Conservation (phyloP, 2,113 vertebrate species). For the Urocynchramus pylzowi region DNA sequence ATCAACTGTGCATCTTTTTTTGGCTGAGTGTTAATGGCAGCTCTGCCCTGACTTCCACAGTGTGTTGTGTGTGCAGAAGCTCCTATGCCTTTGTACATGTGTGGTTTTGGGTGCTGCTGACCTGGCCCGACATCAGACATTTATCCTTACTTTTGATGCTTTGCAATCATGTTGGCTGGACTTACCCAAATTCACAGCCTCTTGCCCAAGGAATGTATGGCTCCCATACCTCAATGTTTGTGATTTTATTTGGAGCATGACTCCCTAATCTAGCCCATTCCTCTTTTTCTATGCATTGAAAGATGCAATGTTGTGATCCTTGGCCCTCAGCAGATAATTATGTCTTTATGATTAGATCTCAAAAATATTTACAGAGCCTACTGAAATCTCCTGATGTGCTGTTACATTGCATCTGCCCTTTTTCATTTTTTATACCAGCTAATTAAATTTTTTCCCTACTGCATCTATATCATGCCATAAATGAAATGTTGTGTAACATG, state of each 20-base stretch:
- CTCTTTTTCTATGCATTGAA: background rate
- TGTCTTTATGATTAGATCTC: background rate
- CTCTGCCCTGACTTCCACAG: background rate
- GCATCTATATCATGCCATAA: background rate
- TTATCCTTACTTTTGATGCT: background rate
- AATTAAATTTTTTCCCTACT: background rate
- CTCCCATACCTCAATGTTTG: background rate
- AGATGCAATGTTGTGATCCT: background rate
- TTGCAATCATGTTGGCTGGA: background rate
- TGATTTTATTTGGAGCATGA: background rate
- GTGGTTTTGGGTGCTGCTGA: background rate
- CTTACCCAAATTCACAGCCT: background rate
- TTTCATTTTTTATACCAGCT: background rate
- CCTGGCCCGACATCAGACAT: background rate
- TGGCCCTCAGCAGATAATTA: background rate
- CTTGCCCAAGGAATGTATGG: background rate
- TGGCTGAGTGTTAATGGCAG: background rate
- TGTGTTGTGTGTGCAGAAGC: rapidly evolving
- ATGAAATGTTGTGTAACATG: background rate
- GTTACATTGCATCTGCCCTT: background rate
- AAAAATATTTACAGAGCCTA: background rate
- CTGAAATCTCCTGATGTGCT: background rate
- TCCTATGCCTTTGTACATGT: background rate
- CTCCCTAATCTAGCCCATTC: background rate
- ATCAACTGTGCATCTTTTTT: background rate